Evolutionary conservation across 2,113 vertebrate genomes (phyloP).

Genomic region (Gymnobelideus leadbeateri): DNA sequence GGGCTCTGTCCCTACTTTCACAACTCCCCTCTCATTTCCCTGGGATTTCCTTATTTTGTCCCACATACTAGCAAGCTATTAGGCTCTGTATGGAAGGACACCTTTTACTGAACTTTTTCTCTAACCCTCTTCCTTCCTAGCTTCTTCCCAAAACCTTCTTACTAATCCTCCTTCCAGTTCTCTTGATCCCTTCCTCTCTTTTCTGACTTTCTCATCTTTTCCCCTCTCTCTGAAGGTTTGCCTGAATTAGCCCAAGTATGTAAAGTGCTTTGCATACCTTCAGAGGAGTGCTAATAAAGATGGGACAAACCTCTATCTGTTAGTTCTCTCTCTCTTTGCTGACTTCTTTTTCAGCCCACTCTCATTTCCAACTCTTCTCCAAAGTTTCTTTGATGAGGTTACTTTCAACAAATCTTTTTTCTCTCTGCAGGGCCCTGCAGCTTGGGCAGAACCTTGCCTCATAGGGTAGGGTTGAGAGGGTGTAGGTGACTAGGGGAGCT

Average conservation of each 20-base stretch:
- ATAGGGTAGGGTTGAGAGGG: neutral
- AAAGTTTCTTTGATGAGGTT: conserved; percentile 11
- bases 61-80: neutral
- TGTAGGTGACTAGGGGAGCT: neutral
- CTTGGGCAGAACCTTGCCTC: neutral
- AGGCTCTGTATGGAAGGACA: neutral
- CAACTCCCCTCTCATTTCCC: neutral
- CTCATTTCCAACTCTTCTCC: neutral
- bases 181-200: neutral
- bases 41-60: neutral
- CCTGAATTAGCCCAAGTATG: neutral
- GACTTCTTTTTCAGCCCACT: neutral
- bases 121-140: neutral
- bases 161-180: neutral
- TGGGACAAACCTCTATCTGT: neutral
- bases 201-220: neutral
- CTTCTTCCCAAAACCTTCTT: neutral
- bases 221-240: neutral
- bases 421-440: neutral
- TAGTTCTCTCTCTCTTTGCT: neutral
- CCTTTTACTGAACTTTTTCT: neutral
- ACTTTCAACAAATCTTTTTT: neutral
- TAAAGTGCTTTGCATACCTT: neutral
- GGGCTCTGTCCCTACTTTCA: neutral
- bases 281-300: neutral